These are phyloP conservation scores for Aporophyla nigra DNA, from an alignment of 2,888 invertebrate genomes.

Conservation along the genomic window DNA sequence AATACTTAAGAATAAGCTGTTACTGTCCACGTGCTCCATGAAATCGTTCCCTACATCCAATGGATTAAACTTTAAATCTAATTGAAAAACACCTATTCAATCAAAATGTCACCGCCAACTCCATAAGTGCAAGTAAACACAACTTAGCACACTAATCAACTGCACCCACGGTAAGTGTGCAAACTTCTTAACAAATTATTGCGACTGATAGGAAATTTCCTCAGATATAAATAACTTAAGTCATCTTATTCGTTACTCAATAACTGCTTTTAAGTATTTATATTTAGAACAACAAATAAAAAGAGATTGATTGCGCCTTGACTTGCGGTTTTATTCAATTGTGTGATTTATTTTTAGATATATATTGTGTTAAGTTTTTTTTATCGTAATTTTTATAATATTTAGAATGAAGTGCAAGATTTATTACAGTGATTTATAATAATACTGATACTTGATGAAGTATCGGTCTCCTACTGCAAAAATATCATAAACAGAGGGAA, in stretches of 20 bases:
- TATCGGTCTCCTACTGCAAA: neutral
- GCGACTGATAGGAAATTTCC: constrained; percentile 47
- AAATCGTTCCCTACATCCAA: neutral
- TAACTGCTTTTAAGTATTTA: constrained; percentile 32
- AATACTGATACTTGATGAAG: neutral
- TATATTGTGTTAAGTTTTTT: constrained; percentile 15
- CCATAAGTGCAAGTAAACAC: constrained; percentile 2
- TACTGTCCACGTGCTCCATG: neutral
- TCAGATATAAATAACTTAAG: constrained; percentile 41
- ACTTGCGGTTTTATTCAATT: constrained; percentile 41
- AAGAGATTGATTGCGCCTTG: constrained; percentile 37
- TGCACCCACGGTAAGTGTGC: constrained; percentile 34
- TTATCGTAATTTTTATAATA: constrained; percentile 28
- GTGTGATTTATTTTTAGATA: constrained; percentile 36
- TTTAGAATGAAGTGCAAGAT: constrained; percentile 20
- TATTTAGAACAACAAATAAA: constrained; percentile 29
- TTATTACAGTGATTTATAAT: neutral
- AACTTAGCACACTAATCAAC: constrained; percentile 8
- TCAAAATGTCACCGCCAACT: constrained; percentile 16
- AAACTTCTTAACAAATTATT: constrained; percentile 25
- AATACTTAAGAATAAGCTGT: neutral
- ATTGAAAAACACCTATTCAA: neutral
- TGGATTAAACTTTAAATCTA: neutral
- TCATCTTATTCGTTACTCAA: constrained; percentile 31
- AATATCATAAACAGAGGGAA: neutral